Conservation (phyloP, 1,140 invertebrate genomes). For the Saxidomus purpurata region DNA sequence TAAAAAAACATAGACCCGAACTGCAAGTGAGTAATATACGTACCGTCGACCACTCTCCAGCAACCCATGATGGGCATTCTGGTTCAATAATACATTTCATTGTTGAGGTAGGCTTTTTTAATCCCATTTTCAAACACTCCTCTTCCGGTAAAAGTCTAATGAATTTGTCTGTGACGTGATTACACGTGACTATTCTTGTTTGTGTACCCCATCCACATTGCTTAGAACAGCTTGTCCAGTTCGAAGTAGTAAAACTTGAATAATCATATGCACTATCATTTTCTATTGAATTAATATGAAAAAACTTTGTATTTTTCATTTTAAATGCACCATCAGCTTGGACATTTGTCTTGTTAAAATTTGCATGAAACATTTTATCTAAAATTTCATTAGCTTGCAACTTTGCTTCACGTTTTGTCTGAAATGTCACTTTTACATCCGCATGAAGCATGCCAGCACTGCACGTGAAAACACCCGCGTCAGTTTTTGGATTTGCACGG, state of each 20-base stretch:
- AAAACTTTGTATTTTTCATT: slow-evolving; percentile 63
- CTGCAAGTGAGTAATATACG: no score
- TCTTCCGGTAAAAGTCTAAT: slow-evolving; percentile 61
- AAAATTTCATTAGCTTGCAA: slow-evolving; percentile 43
- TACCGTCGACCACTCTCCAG: slow-evolving; percentile 56
- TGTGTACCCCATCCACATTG: slow-evolving; percentile 74
- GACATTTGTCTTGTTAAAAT: slow-evolving; percentile 58
- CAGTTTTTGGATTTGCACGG: slow-evolving; percentile 63
- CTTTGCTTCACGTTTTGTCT: slow-evolving; percentile 66
- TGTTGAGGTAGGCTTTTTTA: slow-evolving; percentile 60
- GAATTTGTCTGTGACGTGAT: slow-evolving; percentile 71
- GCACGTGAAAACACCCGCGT: slow-evolving; percentile 74
- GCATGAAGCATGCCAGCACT: slow-evolving; percentile 69
- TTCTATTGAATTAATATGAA: slow-evolving; percentile 36
- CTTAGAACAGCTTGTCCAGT: slow-evolving; percentile 72
- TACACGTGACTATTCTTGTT: slow-evolving; percentile 70
- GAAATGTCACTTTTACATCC: slow-evolving; percentile 67
- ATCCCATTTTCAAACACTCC: slow-evolving; percentile 68
- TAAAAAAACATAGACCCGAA: no score
- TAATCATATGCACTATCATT: slow-evolving; percentile 44
- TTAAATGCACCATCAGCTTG: slow-evolving; percentile 54
- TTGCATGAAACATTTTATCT: slow-evolving; percentile 52
- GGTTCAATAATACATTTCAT: slow-evolving; percentile 67
- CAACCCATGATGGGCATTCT: slow-evolving; percentile 72
- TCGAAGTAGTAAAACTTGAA: slow-evolving; percentile 60